Evolutionary conservation across 2,113 vertebrate species (phyloP).

Genomic region (Trematomus loennbergii): DNA sequence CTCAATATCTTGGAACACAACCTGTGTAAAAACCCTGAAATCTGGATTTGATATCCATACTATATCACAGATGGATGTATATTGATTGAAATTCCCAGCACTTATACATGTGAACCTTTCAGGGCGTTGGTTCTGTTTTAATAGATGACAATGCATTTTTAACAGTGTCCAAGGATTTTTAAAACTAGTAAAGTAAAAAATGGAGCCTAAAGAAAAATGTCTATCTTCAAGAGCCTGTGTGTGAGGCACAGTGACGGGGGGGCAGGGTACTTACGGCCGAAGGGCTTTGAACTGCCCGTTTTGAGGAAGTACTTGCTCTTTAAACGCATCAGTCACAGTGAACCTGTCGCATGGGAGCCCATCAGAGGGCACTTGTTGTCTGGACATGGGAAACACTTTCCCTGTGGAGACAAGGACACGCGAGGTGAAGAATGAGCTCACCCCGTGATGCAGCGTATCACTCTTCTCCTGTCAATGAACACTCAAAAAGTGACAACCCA

Average conservation of each 20-base stretch:
- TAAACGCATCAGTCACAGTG: constrained; percentile 44
- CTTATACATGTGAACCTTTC: not conserved
- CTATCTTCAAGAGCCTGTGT: not conserved
- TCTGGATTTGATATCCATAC: too few relatives aligned
- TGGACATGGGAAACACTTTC: constrained; percentile 88
- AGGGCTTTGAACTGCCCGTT: constrained; percentile 84
- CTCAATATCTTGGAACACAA: not conserved
- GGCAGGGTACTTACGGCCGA: constrained; percentile 82
- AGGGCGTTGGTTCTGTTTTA: not conserved
- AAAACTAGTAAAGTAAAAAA: not conserved
- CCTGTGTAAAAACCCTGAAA: too few relatives aligned
- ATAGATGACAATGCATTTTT: not conserved
- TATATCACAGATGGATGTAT: too few relatives aligned
- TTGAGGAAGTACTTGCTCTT: constrained; percentile 86
- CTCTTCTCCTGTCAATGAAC: constrained; percentile 19
- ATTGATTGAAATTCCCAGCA: too few relatives aligned
- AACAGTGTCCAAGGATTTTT: not conserved
- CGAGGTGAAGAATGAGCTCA: constrained; percentile 39
- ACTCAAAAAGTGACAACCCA: constrained; percentile 25
- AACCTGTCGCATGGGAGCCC: constrained; percentile 88
- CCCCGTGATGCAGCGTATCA: constrained; percentile 1
- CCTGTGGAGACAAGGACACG: constrained; percentile 71
- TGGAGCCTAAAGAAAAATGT: not conserved
- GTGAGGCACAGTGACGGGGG: not conserved
- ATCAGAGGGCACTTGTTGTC: constrained; percentile 85